These are phyloP conservation scores for Drosophila subquinaria DNA, from an alignment of 2,888 invertebrate species.

Conservation along the genomic window DNA sequence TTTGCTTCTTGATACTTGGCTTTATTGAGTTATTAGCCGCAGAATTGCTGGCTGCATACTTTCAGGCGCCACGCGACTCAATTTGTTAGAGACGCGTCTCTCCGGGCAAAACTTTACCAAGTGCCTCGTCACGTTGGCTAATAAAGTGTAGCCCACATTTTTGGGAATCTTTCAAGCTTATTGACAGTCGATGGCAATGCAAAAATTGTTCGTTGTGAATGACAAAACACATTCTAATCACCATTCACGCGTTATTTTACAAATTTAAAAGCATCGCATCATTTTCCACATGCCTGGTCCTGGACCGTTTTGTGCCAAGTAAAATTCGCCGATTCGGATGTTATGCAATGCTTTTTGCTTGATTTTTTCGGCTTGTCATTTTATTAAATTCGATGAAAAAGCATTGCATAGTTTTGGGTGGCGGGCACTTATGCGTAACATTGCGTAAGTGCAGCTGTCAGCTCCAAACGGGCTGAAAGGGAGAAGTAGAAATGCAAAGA, in stretches of 20 bases:
- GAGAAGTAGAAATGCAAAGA: not conserved
- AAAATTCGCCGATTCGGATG: slow-evolving; percentile 1
- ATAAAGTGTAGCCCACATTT: slow-evolving; percentile 53
- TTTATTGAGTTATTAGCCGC: slow-evolving; percentile 75
- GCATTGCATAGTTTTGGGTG: slow-evolving; percentile 44
- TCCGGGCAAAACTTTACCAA: slow-evolving; percentile 43
- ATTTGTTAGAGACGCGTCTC: slow-evolving; percentile 48
- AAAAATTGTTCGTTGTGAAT: slow-evolving; percentile 53
- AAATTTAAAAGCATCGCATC: slow-evolving; percentile 74
- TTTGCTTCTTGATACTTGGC: slow-evolving; percentile 7
- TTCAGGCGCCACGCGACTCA: slow-evolving; percentile 56
- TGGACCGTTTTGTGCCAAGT: not conserved
- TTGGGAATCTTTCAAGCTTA: slow-evolving; percentile 18
- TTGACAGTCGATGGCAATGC: slow-evolving; percentile 53
- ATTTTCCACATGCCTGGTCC: slow-evolving; percentile 80
- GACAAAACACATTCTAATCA: slow-evolving; percentile 61
- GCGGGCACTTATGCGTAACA: slow-evolving; percentile 70
- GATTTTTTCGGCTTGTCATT: slow-evolving; percentile 49
- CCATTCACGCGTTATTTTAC: slow-evolving; percentile 35
- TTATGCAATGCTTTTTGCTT: slow-evolving; percentile 32
- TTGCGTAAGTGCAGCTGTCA: slow-evolving; percentile 80
- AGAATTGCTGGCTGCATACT: slow-evolving; percentile 43
- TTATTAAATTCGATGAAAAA: slow-evolving; percentile 58
- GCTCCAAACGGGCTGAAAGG: not conserved
- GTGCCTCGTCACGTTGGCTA: slow-evolving; percentile 62